These are phyloP conservation scores for Leucoraja erinaceus DNA, from an alignment of 2,113 vertebrate genomes.

Conservation along the genomic window DNA sequence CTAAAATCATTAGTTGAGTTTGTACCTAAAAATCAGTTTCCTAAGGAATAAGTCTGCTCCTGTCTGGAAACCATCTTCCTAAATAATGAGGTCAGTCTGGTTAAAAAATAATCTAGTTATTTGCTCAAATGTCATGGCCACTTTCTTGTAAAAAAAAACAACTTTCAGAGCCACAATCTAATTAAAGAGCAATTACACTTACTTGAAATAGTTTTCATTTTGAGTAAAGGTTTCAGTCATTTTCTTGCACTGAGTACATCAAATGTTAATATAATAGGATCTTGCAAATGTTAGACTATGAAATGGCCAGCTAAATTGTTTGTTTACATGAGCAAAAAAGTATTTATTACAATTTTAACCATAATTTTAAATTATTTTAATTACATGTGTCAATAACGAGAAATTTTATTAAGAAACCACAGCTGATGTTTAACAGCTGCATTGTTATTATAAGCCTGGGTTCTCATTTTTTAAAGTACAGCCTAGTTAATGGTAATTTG, in stretches of 20 bases:
- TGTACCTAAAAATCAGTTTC: not conserved
- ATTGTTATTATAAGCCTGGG: not conserved
- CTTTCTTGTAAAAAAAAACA: not conserved
- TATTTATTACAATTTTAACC: not conserved
- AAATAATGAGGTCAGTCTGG: not conserved
- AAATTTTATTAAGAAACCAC: not conserved
- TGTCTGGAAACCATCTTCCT: not conserved
- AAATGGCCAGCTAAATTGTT: not conserved
- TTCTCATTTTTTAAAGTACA: not conserved
- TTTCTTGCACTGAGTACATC: not conserved
- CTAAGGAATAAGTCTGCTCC: not conserved
- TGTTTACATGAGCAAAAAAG: not conserved
- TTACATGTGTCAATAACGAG: not conserved
- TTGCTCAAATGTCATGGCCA: not conserved
- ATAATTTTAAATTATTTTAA: not conserved
- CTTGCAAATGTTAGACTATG: not conserved
- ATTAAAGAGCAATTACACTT: not conserved
- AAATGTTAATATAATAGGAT: not conserved
- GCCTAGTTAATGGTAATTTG: not conserved
- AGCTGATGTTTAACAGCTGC: not conserved
- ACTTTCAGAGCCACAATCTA: not conserved
- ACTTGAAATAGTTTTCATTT: not conserved
- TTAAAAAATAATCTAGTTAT: not conserved
- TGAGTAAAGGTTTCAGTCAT: not conserved
- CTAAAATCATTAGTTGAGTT: not conserved